phyloP scores from a whole-genome alignment of 2,797 vertebrate genomes.

The Myotis vivesi region DNA sequence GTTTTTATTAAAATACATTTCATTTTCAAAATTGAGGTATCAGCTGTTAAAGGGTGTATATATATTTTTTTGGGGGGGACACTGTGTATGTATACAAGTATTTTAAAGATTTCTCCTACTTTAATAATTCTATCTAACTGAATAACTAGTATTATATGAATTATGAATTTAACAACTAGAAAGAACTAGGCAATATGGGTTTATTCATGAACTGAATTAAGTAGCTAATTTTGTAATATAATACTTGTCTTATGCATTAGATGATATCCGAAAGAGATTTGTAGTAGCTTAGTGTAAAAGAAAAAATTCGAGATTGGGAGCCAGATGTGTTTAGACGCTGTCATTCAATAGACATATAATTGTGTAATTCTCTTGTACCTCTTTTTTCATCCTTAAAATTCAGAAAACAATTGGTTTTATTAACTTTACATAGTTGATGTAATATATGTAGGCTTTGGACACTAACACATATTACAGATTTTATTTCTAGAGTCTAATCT shows the following conservation, averaged over 20 bases:
- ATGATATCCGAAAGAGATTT: not conserved
- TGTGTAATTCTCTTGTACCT: not conserved
- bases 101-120: not conserved
- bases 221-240: not conserved
- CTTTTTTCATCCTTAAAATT: not conserved
- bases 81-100: not conserved
- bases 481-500: not conserved
- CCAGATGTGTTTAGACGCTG: not conserved
- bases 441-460: not conserved
- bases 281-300: not conserved
- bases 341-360: not conserved
- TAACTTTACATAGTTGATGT: not conserved
- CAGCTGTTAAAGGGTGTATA: too few relatives aligned
- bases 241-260: not conserved
- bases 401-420: not conserved
- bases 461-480: not conserved
- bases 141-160: slow-evolving; percentile 1
- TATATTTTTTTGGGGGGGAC: too few relatives aligned
- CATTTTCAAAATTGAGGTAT: too few relatives aligned
- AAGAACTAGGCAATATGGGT: not conserved
- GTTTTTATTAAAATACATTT: too few relatives aligned
- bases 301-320: not conserved
- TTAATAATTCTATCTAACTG: not conserved
- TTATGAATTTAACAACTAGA: not conserved
- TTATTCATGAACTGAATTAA: not conserved